Evolutionary conservation across 2,888 invertebrate genomes (phyloP).

Genomic region (Ferdinandea cuprea): DNA sequence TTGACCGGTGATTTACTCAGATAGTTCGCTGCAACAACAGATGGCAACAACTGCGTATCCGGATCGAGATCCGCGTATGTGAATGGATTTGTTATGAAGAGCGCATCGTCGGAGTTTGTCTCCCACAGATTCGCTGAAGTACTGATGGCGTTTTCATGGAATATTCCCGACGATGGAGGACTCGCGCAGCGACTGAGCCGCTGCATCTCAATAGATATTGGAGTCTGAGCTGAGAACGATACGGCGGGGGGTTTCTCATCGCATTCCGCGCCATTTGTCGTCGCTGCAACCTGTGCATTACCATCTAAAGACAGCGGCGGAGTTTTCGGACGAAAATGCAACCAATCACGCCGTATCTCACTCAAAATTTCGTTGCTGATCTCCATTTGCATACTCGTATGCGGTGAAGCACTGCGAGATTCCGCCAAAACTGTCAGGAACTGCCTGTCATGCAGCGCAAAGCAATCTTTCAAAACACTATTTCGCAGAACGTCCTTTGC

Average conservation of each 20-base stretch:
- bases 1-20: constrained; percentile 55
- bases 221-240: constrained; percentile 81
- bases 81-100: constrained; percentile 80
- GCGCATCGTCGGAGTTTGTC: constrained; percentile 74
- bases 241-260: constrained; percentile 77
- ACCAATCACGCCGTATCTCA: constrained; percentile 82
- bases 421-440: constrained; percentile 35
- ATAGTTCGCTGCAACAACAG: constrained; percentile 76
- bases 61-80: constrained; percentile 81
- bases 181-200: constrained; percentile 74
- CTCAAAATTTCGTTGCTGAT: constrained; percentile 81
- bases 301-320: constrained; percentile 77
- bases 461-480: constrained; percentile 53
- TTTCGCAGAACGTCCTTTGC: constrained; percentile 66
- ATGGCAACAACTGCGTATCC: constrained; percentile 80
- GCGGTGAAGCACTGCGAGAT: constrained; percentile 76
- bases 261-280: constrained; percentile 69
- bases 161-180: constrained; percentile 45
- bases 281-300: background rate
- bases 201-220: constrained; percentile 81
- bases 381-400: constrained; percentile 80
- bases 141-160: constrained; percentile 63
- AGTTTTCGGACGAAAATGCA: constrained; percentile 83
- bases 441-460: constrained; percentile 32
- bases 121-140: constrained; percentile 72